These are phyloP conservation scores for Isichthys henryi DNA, from an alignment of 2,113 vertebrate genomes.

Conservation along the genomic window DNA sequence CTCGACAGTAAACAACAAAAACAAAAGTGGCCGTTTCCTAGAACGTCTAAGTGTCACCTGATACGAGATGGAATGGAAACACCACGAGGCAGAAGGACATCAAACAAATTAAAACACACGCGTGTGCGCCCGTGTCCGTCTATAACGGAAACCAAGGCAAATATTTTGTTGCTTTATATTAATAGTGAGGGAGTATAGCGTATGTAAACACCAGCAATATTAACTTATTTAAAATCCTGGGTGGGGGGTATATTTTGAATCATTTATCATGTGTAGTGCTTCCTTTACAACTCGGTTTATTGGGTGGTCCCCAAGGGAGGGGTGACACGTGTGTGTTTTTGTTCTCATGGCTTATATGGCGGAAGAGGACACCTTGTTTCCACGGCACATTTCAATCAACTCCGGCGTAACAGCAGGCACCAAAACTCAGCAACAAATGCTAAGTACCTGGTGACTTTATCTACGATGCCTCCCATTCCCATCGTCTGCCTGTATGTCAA, in stretches of 20 bases:
- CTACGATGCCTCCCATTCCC: not conserved
- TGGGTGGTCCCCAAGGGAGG: not conserved
- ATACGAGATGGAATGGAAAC: constrained; percentile 45
- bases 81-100: constrained; percentile 46
- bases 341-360: not conserved
- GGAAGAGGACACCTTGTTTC: constrained; percentile 1
- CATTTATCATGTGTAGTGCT: constrained; percentile 18
- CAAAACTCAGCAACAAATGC: not conserved
- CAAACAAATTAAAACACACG: constrained; percentile 63
- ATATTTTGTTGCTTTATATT: constrained; percentile 53
- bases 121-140: constrained; percentile 40
- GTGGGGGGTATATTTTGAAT: constrained; percentile 13
- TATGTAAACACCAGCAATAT: constrained; percentile 17
- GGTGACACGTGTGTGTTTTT: constrained; percentile 12
- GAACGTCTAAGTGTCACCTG: constrained; percentile 39
- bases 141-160: constrained; percentile 40
- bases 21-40: constrained; percentile 50
- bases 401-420: not conserved
- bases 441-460: constrained; percentile 1
- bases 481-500: not conserved
- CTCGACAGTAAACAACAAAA: constrained; percentile 47
- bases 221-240: constrained; percentile 14
- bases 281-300: constrained; percentile 14
- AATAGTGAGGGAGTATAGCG: constrained; percentile 27
- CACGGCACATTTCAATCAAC: not conserved